phyloP scores from a whole-genome alignment of 2,797 vertebrate species.

The Falco biarmicus region DNA sequence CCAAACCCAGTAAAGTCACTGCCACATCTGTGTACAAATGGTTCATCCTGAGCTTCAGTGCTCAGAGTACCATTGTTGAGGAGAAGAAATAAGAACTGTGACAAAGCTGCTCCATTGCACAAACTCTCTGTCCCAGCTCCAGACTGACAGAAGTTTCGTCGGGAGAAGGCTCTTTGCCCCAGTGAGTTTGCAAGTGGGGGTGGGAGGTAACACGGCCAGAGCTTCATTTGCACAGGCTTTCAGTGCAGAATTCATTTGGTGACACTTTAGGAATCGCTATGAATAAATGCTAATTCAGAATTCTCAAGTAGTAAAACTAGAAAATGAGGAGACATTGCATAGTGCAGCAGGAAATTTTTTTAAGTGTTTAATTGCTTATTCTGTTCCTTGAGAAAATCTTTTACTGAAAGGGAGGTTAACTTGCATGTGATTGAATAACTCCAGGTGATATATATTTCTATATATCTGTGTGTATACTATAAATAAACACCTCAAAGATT shows the following conservation, averaged over 20 bases:
- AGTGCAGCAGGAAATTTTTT: neutral
- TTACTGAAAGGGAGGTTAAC: conserved; percentile 8
- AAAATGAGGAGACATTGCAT: conserved; percentile 1
- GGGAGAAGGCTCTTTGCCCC: neutral
- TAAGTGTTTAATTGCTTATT: neutral
- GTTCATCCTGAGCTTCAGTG: neutral
- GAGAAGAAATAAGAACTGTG: neutral
- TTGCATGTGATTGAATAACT: conserved; percentile 31
- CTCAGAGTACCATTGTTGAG: neutral
- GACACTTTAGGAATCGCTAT: neutral
- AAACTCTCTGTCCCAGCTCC: neutral
- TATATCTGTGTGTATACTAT: neutral
- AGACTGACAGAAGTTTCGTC: neutral
- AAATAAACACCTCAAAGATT: conserved; percentile 43
- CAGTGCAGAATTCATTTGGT: neutral
- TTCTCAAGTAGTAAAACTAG: conserved; percentile 19
- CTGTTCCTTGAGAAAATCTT: conserved; percentile 5
- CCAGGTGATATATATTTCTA: neutral
- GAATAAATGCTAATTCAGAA: conserved; percentile 43
- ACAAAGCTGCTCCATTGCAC: neutral
- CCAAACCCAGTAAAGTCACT: neutral
- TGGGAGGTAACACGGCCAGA: neutral
- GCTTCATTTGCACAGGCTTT: neutral
- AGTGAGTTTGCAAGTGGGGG: neutral
- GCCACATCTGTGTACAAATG: neutral